A percentile compares a stretch with the other conserved stretches of the same genome.
These are phyloP conservation scores for Pyrrhia umbra DNA, from an alignment of 2,888 invertebrate species.

Conservation along the genomic window DNA sequence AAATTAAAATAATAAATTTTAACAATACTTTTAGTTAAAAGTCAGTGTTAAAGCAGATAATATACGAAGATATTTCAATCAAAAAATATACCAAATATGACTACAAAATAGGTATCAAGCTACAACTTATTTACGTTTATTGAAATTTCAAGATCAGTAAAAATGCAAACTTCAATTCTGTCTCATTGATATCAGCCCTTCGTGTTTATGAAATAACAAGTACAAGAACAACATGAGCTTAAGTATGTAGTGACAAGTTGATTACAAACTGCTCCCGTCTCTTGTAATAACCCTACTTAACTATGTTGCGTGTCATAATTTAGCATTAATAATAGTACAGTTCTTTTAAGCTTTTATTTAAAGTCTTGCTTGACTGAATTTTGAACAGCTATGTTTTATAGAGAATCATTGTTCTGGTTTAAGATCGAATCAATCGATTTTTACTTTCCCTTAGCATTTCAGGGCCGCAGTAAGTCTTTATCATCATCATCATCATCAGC, in stretches of 20 bases:
- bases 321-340: constrained; percentile 39
- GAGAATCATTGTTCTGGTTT: too few relatives aligned
- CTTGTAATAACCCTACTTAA: constrained; percentile 45
- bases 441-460: too few relatives aligned
- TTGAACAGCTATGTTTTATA: background rate
- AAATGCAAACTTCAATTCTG: too few relatives aligned
- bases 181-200: background rate
- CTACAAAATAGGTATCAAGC: background rate
- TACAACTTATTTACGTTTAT: background rate
- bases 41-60: too few relatives aligned
- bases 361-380: constrained; percentile 32
- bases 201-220: constrained; percentile 7
- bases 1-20: too few relatives aligned
- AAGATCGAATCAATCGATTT: too few relatives aligned
- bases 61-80: too few relatives aligned
- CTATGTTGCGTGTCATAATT: constrained; percentile 45
- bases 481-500: too few relatives aligned
- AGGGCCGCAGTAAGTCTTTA: too few relatives aligned
- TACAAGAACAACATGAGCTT: constrained; percentile 7
- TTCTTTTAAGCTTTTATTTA: constrained; percentile 7
- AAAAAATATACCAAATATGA: background rate
- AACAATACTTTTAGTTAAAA: too few relatives aligned
- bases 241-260: constrained; percentile 54
- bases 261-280: constrained; percentile 36
- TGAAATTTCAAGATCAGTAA: background rate